A percentile compares a stretch with the other conserved stretches of the same genome.
Evolutionary conservation across 2,888 invertebrate species (phyloP).

Genomic region (Cheilosia scutellata): DNA sequence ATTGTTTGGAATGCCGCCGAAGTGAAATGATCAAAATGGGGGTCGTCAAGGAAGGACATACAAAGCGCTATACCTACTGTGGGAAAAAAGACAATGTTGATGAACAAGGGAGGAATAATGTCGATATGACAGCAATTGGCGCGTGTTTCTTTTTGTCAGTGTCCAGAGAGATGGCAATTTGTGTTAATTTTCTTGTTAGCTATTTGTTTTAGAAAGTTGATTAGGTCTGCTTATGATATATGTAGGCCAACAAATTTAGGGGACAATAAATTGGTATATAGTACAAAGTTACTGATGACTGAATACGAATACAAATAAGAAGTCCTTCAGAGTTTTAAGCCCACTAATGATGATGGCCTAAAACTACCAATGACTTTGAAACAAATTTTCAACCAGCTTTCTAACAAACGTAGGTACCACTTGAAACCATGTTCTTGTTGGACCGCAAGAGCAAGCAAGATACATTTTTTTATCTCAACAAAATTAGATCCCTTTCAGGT

Average conservation of each 20-base stretch:
- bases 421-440: too few species aligned
- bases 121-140: slow-evolving; percentile 47
- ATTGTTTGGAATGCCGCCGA: slow-evolving; percentile 26
- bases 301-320: too few species aligned
- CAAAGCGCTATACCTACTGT: background rate
- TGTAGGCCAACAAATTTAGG: too few species aligned
- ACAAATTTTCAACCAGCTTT: too few species aligned
- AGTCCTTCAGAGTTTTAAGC: too few species aligned
- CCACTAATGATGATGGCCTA: background rate
- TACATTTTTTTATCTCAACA: too few species aligned
- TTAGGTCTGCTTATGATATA: too few species aligned
- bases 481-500: too few species aligned
- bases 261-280: too few species aligned
- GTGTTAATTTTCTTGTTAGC: slow-evolving; percentile 42
- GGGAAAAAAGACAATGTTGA: background rate
- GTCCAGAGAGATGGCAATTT: slow-evolving; percentile 14
- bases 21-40: slow-evolving; percentile 48
- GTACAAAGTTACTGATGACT: too few species aligned
- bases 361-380: background rate
- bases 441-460: too few species aligned
- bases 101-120: slow-evolving; percentile 8
- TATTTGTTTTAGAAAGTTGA: slow-evolving; percentile 14
- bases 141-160: slow-evolving; percentile 12
- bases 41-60: slow-evolving; percentile 60
- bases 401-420: too few species aligned